Evolutionary conservation across 2,797 vertebrate genomes (phyloP).

Genomic region (Microctenopoma steveboyesi): DNA sequence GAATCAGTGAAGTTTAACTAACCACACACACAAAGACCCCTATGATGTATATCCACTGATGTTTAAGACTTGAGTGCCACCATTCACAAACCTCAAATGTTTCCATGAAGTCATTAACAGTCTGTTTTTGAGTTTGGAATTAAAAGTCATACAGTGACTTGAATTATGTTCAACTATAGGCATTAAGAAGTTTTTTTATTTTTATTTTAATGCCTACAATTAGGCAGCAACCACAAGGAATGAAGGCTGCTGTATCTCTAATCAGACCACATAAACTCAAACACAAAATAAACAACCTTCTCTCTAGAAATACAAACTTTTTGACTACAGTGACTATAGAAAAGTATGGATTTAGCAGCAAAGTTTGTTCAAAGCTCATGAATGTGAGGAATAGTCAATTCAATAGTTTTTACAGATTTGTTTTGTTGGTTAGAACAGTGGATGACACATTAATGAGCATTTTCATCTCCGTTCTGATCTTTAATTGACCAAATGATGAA

Average conservation of each 20-base stretch:
- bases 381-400: no score
- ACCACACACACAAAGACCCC: slow-evolving; percentile 36
- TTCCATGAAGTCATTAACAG: slow-evolving; percentile 57
- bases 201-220: neutral
- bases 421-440: no score
- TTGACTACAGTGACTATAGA: neutral
- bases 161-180: neutral
- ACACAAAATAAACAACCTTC: neutral
- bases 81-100: slow-evolving; percentile 29
- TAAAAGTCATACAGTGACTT: no score
- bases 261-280: neutral
- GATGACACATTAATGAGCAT: no score
- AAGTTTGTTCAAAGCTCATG: no score
- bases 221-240: neutral
- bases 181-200: neutral
- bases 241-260: neutral
- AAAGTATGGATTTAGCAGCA: neutral
- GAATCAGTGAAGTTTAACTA: slow-evolving; percentile 35
- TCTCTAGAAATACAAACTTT: neutral
- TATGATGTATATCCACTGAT: slow-evolving; percentile 19
- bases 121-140: slow-evolving; percentile 21
- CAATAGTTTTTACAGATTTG: no score
- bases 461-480: no score
- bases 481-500: no score
- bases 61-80: slow-evolving; percentile 15